A percentile compares a stretch with the other conserved stretches of the same genome.
Conservation (phyloP, 2,888 invertebrate genomes). For the Fabriciana adippe region DNA sequence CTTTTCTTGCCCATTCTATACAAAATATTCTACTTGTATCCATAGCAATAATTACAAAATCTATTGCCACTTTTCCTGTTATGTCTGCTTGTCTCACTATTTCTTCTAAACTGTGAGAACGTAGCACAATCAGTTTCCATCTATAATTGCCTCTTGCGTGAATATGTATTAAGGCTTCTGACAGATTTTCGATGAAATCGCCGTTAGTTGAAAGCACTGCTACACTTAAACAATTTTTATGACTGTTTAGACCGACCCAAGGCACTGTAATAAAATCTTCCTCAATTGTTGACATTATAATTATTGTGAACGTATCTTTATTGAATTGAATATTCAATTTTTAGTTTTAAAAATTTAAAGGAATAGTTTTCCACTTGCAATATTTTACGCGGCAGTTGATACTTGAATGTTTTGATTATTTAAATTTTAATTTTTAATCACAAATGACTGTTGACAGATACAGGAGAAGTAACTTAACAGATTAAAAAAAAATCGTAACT, state of each 20-base stretch:
- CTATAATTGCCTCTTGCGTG: conserved; percentile 60
- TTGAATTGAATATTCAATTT: too few species aligned
- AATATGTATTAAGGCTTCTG: conserved; percentile 61
- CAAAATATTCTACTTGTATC: conserved; percentile 69
- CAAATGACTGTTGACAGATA: too few species aligned
- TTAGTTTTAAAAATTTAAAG: too few species aligned
- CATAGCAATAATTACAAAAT: conserved; percentile 68
- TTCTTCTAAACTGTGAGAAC: conserved; percentile 61
- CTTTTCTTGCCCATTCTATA: conserved; percentile 66
- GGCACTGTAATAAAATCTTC: conserved; percentile 60
- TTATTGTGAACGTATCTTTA: neutral
- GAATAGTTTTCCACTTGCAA: too few species aligned
- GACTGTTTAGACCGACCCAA: conserved; percentile 69
- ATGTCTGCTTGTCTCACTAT: conserved; percentile 58
- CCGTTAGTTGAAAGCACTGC: conserved; percentile 66
- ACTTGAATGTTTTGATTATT: too few species aligned
- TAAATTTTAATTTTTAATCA: too few species aligned
- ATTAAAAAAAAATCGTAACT: too few species aligned
- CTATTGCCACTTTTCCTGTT: conserved; percentile 67
- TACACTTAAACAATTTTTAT: conserved; percentile 62
- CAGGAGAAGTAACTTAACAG: too few species aligned
- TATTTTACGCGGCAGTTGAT: too few species aligned
- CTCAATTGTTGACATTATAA: conserved; percentile 58
- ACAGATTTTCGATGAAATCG: conserved; percentile 65
- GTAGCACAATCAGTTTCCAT: conserved; percentile 68